phyloP scores from a whole-genome alignment of 2,797 vertebrate genomes.

The Lepidocolaptes lacrymiger region DNA sequence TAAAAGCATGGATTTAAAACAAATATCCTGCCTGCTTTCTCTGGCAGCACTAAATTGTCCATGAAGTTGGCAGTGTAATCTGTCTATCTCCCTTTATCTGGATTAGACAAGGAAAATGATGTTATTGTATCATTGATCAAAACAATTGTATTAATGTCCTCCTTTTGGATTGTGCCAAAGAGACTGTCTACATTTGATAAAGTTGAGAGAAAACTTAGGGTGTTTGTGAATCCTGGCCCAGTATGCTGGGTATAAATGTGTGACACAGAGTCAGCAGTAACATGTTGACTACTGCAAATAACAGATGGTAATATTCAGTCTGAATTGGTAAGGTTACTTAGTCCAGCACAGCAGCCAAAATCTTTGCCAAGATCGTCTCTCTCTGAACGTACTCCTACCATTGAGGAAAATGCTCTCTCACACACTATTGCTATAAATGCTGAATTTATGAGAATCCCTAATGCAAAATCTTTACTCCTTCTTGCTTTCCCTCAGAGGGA shows the following conservation, averaged over 20 bases:
- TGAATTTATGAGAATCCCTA: not conserved
- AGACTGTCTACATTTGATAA: not conserved
- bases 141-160: not conserved
- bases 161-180: not conserved
- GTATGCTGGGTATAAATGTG: rapidly evolving
- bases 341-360: not conserved
- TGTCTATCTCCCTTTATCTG: not conserved
- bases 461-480: not conserved
- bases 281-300: not conserved
- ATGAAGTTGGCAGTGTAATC: not conserved
- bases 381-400: not conserved
- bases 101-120: not conserved
- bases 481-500: not conserved
- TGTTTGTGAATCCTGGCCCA: not conserved
- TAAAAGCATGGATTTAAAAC: not conserved
- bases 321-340: not conserved
- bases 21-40: not conserved
- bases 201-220: not conserved
- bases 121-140: not conserved
- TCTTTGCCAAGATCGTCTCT: not conserved
- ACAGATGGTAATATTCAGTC: not conserved
- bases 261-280: not conserved
- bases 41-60: not conserved
- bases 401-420: not conserved
- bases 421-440: not conserved